phyloP scores from a whole-genome alignment of 2,113 vertebrate genomes.

The Phalacrocorax pelagicus region DNA sequence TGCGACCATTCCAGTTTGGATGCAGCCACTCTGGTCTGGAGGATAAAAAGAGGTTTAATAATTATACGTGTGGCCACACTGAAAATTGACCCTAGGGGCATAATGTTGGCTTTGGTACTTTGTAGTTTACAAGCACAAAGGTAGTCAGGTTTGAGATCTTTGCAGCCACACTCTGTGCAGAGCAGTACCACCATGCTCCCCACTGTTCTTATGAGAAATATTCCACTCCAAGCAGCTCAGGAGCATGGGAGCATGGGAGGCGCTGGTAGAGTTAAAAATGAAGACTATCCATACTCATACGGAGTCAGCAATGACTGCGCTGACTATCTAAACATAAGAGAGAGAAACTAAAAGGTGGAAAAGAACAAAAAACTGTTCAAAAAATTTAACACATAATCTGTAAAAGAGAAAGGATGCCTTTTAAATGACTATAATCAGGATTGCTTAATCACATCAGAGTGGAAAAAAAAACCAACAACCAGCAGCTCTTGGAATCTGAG shows the following conservation, averaged over 20 bases:
- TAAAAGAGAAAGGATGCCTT: neutral
- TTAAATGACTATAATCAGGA: neutral
- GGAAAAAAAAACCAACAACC: neutral
- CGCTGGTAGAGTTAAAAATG: neutral
- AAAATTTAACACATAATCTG: neutral
- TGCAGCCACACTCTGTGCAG: neutral
- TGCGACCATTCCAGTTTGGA: neutral
- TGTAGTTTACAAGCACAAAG: neutral
- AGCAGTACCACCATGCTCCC: neutral
- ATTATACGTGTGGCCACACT: neutral
- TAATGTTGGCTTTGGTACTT: neutral
- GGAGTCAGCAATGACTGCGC: neutral
- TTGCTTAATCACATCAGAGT: neutral
- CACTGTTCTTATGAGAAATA: neutral
- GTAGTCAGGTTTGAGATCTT: neutral
- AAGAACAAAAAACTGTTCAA: neutral
- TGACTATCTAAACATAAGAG: neutral
- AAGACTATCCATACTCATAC: rapidly evolving
- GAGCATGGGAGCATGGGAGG: neutral
- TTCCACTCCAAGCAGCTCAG: neutral
- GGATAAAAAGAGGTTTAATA: neutral
- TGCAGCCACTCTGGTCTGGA: neutral
- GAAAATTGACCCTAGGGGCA: neutral
- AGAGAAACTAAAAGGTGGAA: neutral
- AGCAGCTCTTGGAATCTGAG: neutral